These are phyloP conservation scores for Camponotus floridanus DNA, from an alignment of 1,140 invertebrate species.

Conservation along the genomic window DNA sequence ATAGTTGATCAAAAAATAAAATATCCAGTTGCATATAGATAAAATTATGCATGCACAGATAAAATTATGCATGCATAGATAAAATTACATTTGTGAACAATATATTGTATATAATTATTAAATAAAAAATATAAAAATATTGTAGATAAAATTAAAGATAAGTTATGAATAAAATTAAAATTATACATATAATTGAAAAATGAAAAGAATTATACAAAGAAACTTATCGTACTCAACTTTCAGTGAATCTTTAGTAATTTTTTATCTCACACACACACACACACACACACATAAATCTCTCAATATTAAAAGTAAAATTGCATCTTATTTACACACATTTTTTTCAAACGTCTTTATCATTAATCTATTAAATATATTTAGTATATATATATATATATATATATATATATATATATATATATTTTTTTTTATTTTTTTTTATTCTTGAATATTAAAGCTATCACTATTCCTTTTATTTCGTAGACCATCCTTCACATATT, in stretches of 20 bases:
- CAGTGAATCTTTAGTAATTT: not conserved
- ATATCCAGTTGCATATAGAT: not conserved
- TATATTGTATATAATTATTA: not conserved
- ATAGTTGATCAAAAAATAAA: not conserved
- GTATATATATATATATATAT: too few relatives aligned
- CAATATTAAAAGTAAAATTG: not conserved
- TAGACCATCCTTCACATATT: not conserved
- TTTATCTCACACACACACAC: not conserved
- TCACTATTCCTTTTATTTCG: slow-evolving; percentile 11
- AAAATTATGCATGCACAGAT: not conserved
- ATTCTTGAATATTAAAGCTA: not conserved
- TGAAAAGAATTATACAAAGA: not conserved
- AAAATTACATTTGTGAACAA: not conserved
- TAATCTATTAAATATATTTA: not conserved
- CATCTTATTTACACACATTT: not conserved
- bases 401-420: too few relatives aligned
- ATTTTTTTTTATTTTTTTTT: too few relatives aligned
- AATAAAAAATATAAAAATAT: not conserved
- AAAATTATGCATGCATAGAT: not conserved
- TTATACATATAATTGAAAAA: not conserved
- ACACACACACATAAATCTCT: not conserved
- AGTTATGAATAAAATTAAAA: not conserved
- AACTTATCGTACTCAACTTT: not conserved
- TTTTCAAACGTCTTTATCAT: not conserved
- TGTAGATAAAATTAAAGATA: not conserved